These are phyloP conservation scores for Colinus virginianus DNA, from an alignment of 2,113 vertebrate genomes.

Conservation along the genomic window DNA sequence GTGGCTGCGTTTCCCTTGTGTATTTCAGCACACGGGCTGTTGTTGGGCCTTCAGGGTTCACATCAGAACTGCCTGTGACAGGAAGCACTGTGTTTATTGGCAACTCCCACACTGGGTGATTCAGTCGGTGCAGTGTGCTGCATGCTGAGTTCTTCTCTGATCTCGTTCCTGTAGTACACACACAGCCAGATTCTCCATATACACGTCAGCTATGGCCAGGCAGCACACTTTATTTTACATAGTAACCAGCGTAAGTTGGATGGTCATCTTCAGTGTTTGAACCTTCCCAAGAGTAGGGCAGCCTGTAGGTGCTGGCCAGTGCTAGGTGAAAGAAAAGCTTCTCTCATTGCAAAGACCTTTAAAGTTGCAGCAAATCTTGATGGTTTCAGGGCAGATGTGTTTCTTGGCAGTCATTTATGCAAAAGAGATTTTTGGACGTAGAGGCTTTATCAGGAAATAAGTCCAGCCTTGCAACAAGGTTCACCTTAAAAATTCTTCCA, in stretches of 20 bases:
- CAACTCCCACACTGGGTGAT: neutral
- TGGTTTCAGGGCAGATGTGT: constrained; percentile 52
- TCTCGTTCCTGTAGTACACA: neutral
- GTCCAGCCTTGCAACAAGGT: constrained; percentile 3
- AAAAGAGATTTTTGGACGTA: neutral
- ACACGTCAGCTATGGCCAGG: neutral
- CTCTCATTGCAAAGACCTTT: neutral
- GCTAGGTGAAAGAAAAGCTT: neutral
- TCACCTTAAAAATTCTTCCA: neutral
- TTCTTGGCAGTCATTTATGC: constrained; percentile 11
- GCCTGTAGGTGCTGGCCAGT: constrained; percentile 13
- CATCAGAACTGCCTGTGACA: rapidly evolving
- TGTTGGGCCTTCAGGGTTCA: neutral
- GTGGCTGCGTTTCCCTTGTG: neutral
- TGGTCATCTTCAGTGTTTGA: neutral
- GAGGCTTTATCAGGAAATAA: constrained; percentile 21
- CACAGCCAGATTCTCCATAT: rapidly evolving
- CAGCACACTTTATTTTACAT: neutral
- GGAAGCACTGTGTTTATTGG: rapidly evolving
- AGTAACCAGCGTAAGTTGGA: neutral
- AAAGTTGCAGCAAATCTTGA: constrained; percentile 38
- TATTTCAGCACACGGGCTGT: neutral
- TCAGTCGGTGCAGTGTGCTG: neutral
- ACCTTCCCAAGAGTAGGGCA: neutral
- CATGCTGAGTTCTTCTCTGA: neutral